Base-by-base conservation (phyloP, 2,797 vertebrate species). In the Pseudochaenichthys georgianus region DNA sequence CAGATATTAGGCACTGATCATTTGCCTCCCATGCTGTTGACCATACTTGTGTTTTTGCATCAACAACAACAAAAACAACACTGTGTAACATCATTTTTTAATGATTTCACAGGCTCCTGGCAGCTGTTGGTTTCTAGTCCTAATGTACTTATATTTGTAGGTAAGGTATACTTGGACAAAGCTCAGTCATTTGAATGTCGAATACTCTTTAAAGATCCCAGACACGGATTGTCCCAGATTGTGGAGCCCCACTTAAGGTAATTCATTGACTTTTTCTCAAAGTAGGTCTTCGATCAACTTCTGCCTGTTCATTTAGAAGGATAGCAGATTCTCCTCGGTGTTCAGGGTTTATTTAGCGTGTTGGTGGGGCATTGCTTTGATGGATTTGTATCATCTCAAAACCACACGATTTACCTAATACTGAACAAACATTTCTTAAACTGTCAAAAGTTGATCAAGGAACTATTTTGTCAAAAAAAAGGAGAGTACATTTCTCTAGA, bases 231-330 rank as follows among this genome's bases (percentile, higher is more conserved):
- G 79, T 78, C 48, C 83, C 87, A 86, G 70, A 86, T 84, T 53
- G 19, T 34, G 63, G 72, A 77, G 79, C 80, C 78, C 81, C 79
- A 85, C 79, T 88, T 65, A 28, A 62, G 13, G 38, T 74, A 75
- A 80, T 80, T 75, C 17, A 84, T 67, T 47, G 57, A 83, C 72
- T 81, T 89, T 82, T 63, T 59, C 85, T 82, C 89, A 92, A 87
- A 90, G 81, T 51, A 85, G 80, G 54, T 86, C 84, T 78, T 85
- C 48, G 55, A 92, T 87, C 81, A 90, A 81, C 87, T 69, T 65
- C 53, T 53, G 68, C 52, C 54, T 42, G 57, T 61, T 64, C 57
- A 28, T 70, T 55, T 15, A 43, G 34, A 77, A 38, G 61, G 75
- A 70, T n/a, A 17, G 43, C 85, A 80, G 83, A 78, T 85, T 73